phyloP scores from a whole-genome alignment of 2,888 invertebrate species.

The Melanargia galathea region DNA sequence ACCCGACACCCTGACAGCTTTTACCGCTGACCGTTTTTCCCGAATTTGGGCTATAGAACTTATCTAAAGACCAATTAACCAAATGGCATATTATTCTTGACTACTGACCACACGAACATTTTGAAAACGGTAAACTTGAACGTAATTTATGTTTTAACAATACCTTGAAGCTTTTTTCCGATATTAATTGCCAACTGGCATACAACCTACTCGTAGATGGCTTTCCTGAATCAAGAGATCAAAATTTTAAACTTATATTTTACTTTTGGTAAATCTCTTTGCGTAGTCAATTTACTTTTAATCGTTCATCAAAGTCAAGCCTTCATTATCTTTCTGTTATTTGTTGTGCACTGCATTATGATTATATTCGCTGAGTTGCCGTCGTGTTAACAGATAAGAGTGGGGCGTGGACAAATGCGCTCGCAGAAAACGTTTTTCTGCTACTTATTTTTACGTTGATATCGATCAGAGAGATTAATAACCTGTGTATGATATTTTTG shows the following conservation, averaged over 20 bases:
- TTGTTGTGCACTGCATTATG: constrained; percentile 35
- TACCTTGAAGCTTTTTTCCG: neutral
- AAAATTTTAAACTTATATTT: no score
- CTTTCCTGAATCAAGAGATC: neutral
- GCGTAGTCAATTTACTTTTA: neutral
- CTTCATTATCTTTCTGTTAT: constrained; percentile 28
- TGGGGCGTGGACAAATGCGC: constrained; percentile 21
- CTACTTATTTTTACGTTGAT: constrained; percentile 13
- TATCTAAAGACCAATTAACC: no score
- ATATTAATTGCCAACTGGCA: neutral
- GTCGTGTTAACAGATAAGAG: constrained; percentile 32
- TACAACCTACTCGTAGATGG: neutral
- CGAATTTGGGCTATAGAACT: neutral
- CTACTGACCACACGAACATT: neutral
- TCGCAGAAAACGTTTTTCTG: constrained; percentile 21
- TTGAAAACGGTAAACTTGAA: neutral
- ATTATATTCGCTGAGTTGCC: constrained; percentile 40
- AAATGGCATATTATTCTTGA: no score
- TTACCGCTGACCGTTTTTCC: neutral
- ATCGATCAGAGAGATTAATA: constrained; percentile 25
- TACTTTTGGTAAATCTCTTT: neutral
- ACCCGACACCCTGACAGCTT: neutral
- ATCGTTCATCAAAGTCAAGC: constrained; percentile 19
- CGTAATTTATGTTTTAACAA: neutral
- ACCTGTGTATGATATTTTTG: neutral